These are phyloP conservation scores for Sebastes nivosus DNA, from an alignment of 2,797 vertebrate genomes.

Conservation along the genomic window DNA sequence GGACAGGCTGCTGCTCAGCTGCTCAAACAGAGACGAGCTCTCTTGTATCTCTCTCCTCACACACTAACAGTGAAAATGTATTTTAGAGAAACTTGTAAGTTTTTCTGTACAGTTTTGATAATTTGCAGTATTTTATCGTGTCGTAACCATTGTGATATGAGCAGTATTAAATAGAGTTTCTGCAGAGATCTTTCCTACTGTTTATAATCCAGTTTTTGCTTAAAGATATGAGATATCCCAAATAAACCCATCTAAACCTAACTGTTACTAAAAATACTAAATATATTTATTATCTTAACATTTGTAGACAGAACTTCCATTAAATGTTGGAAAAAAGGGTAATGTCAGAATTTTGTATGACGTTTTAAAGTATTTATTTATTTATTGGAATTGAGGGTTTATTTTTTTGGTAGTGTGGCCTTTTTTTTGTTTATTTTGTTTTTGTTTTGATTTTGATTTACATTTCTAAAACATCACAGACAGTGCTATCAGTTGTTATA, in stretches of 20 bases:
- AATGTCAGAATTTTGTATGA: constrained; percentile 82
- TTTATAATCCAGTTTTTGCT: constrained; percentile 92
- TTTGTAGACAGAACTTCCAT: constrained; percentile 85
- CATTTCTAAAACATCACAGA: constrained; percentile 61
- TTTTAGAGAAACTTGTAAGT: constrained; percentile 97
- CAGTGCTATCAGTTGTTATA: constrained; percentile 65
- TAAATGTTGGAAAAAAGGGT: constrained; percentile 76
- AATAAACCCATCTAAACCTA: constrained; percentile 79
- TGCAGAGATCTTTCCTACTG: constrained; percentile 94
- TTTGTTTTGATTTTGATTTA: constrained; percentile 46
- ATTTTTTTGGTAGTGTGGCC: constrained; percentile 81
- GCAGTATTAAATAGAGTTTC: constrained; percentile 93
- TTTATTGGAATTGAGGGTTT: constrained; percentile 79
- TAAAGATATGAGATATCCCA: constrained; percentile 82
- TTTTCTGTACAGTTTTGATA: constrained; percentile 98
- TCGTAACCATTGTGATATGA: constrained; percentile 94
- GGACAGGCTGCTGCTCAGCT: constrained; percentile 47
- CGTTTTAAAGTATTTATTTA: constrained; percentile 85
- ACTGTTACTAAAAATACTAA: constrained; percentile 80
- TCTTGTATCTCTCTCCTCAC: constrained; percentile 79
- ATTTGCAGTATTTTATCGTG: constrained; percentile 98
- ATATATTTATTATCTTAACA: constrained; percentile 87
- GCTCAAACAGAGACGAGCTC: constrained; percentile 44
- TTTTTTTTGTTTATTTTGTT: constrained; percentile 71
- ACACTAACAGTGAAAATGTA: constrained; percentile 93